Evolutionary conservation across 2,797 vertebrate species (phyloP).

Genomic region (Anolis apletophallus): DNA sequence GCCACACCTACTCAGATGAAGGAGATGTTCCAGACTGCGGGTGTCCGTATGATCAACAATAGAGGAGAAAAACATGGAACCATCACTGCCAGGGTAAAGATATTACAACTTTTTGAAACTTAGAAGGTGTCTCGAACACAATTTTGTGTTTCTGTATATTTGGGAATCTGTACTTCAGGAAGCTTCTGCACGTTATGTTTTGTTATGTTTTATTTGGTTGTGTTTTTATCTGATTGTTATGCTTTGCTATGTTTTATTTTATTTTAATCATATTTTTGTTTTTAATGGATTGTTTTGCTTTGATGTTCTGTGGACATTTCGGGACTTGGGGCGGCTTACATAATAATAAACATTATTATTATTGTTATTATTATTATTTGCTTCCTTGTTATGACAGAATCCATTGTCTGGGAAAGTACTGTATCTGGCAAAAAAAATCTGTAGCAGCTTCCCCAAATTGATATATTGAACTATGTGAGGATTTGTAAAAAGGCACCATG

Average conservation of each 20-base stretch:
- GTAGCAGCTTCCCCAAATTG: neutral
- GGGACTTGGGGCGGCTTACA: no score
- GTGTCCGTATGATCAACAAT: constrained; percentile 95
- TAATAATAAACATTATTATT: no score
- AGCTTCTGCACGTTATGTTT: neutral
- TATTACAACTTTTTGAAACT: neutral
- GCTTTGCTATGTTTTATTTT: no score
- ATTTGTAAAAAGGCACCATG: no score
- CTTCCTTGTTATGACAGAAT: neutral
- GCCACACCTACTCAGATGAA: constrained; percentile 96
- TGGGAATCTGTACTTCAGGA: neutral
- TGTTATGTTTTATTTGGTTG: no score
- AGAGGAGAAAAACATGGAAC: constrained; percentile 97
- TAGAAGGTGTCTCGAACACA: neutral
- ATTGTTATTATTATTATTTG: no score
- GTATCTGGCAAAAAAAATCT: neutral
- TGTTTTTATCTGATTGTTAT: no score
- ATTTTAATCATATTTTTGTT: no score
- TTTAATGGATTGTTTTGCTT: no score
- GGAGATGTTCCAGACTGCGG: constrained; percentile 86
- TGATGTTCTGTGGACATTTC: no score
- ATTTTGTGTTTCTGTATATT: neutral
- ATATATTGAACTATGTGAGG: neutral
- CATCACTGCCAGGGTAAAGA: constrained; percentile 91
- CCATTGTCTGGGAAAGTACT: neutral